Evolutionary conservation across 2,888 invertebrate genomes (phyloP).

Genomic region (Tinea semifulvella): DNA sequence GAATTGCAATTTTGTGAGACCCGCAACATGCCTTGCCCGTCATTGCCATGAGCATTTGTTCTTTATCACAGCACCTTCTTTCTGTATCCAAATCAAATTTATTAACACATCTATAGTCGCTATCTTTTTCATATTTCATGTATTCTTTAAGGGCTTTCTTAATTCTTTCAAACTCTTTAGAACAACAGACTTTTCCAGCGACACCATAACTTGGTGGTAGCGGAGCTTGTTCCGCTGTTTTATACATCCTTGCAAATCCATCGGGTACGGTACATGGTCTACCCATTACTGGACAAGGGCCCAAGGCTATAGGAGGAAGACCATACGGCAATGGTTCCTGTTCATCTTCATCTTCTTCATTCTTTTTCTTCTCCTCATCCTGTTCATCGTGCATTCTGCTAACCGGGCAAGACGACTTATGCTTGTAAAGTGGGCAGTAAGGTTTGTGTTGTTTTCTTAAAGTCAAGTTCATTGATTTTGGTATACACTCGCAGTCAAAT

Average conservation of each 20-base stretch:
- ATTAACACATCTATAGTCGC: constrained; percentile 49
- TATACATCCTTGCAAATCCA: constrained; percentile 57
- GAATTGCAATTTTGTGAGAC: constrained; percentile 46
- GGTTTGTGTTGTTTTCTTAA: constrained; percentile 45
- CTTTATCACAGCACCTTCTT: constrained; percentile 53
- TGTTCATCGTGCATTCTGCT: constrained; percentile 35
- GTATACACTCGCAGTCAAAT: constrained; percentile 49
- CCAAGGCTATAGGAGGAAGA: constrained; percentile 48
- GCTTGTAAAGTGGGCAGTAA: constrained; percentile 49
- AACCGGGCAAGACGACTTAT: constrained; percentile 47
- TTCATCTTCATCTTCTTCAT: constrained; percentile 45
- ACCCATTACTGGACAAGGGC: constrained; percentile 56
- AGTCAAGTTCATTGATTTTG: constrained; percentile 31
- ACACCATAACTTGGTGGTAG: constrained; percentile 46
- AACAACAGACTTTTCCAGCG: constrained; percentile 56
- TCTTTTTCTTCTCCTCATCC: constrained; percentile 35
- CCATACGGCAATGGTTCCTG: constrained; percentile 50
- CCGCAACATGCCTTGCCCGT: constrained; percentile 52
- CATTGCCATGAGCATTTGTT: constrained; percentile 38
- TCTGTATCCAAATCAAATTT: constrained; percentile 51
- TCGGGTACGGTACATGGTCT: constrained; percentile 52
- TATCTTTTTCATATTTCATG: constrained; percentile 42
- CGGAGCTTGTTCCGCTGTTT: constrained; percentile 35
- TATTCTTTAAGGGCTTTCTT: constrained; percentile 52
- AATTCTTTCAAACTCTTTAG: constrained; percentile 54